Base-by-base conservation (phyloP, 2,113 vertebrate species). In the Phalacrocorax pelagicus region DNA sequence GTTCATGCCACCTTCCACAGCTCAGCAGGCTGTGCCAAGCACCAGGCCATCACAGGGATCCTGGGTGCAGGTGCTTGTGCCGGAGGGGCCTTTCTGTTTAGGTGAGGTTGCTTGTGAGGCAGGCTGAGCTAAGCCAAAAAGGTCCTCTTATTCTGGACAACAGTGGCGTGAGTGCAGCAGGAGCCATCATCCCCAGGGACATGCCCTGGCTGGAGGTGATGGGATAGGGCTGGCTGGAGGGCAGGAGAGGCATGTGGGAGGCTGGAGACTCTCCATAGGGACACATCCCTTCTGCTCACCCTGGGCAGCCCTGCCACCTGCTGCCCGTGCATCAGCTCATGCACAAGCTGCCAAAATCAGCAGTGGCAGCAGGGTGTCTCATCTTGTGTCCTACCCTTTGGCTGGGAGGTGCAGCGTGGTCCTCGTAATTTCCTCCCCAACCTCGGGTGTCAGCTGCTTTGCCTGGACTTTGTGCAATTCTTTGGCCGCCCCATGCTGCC, bases 341-440 rank as follows among this genome's bases (percentile, higher is more conserved):
- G 14, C 1, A 8, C 32, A 26, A 44, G 46, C 85, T 69, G 46
- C 36, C 2, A 11, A 77, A 94, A n/a, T 51, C 4, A 11, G 12
- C 32, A 63, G 5, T 59, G 69, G 51, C 6, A 4, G 34, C 40
- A 71, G 21, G 26, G 16, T 59, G 55, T 66, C 71, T 63, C 51
- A 62, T 77, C 71, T 77, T 57, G 5, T 2, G 5, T 75, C 61
- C 74, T 94, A 72, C 80, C 78, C 61, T 63, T 85, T 65, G 44
- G 16, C 38, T 0, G 0, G 65, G 66, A 79, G 24, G 57, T 61
- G 23, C 2, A 2, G 34, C 1, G 1, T 3, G 2, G 71, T 82
- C 75, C 51, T 83, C 4, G 15, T 74, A 63, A 87, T 91, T 95
- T 95, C 87, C 87, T 90, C 66, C 70, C 57, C 1, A 5, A 0